phyloP scores from a whole-genome alignment of 2,888 invertebrate species.

The Epistrophe grossulariae region DNA sequence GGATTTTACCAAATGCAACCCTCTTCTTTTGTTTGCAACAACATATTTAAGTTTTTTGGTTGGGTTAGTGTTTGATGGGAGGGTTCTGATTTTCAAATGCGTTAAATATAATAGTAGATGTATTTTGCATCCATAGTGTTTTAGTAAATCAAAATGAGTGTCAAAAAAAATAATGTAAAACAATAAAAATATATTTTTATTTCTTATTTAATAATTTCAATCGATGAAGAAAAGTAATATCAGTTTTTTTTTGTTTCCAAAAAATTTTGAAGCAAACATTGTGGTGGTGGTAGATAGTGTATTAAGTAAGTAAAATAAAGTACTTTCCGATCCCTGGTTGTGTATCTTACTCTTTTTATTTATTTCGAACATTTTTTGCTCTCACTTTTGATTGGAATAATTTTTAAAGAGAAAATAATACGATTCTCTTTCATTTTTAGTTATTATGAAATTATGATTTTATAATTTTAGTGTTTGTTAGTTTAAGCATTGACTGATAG shows the following conservation, averaged over 20 bases:
- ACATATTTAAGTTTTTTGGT: neutral
- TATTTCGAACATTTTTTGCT: neutral
- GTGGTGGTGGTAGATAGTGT: neutral
- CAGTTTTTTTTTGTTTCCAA: too few relatives aligned
- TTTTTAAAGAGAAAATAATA: slow-evolving; percentile 2
- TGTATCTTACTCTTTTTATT: neutral
- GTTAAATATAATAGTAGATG: too few relatives aligned
- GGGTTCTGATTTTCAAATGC: neutral
- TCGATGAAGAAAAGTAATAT: too few relatives aligned
- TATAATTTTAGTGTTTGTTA: slow-evolving; percentile 28
- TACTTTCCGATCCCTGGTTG: neutral
- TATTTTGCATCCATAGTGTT: too few relatives aligned
- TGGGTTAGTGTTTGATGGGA: neutral
- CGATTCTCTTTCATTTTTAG: slow-evolving; percentile 30
- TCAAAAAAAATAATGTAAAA: too few relatives aligned
- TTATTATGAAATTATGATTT: slow-evolving; percentile 51
- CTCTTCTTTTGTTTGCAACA: neutral
- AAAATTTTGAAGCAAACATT: too few relatives aligned
- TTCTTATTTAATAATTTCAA: too few relatives aligned
- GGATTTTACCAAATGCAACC: neutral
- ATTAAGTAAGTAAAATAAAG: neutral
- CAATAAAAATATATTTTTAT: too few relatives aligned
- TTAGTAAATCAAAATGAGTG: too few relatives aligned
- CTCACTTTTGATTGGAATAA: neutral
- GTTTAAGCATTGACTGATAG: slow-evolving; percentile 37